Evolutionary conservation across 2,797 vertebrate species (phyloP), one percentile per base, ranked within the genome.

Genomic region (Lateolabrax maculatus): DNA sequence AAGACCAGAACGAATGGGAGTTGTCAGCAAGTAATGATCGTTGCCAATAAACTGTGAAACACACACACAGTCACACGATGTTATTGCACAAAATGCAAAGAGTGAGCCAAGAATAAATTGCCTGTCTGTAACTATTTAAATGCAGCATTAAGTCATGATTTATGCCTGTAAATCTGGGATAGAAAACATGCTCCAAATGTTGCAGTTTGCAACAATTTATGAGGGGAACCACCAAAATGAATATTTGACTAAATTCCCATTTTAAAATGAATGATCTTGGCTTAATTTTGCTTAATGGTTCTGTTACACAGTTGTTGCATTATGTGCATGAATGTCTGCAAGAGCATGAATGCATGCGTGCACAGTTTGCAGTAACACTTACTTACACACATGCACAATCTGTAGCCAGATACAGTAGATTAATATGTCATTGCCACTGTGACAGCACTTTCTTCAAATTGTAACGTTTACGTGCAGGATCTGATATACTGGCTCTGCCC

Each of bases 71-170:
- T 58, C 81, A 83, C 76, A 87, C 9, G 3, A 61, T 70, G 84
- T 79, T 90, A 71, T 81, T 84, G 84, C 77, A 77, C 85, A 83
- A 85, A 88, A 80, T 75, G 61, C 39, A n/a, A 37, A 34, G 60
- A 34, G 80, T 5, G 44, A 74, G 92, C 93, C 94, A 95, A 93
- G 91, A 94, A 95, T 94, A 94, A 95, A 94, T 94, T 93, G 92
- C 90, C 87, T 95, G 93, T 95, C 94, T 94, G 92, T 95, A 94
- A 93, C 89, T 92, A 92, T 95, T 95, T 94, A 95, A 95, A 92
- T 87, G 87, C 83, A 85, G 88, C 87, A 92, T 91, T 91, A 92
- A 87, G 84, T 85, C 75, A 79, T 93, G 94, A 96, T 95, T 94
- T 95, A 94, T 93, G 83, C 65, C 56, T 39, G 75, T 86, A 91